These are phyloP conservation scores for Pegea sp. DNA, from an alignment of 23 tunicate species.

Conservation along the genomic window DNA sequence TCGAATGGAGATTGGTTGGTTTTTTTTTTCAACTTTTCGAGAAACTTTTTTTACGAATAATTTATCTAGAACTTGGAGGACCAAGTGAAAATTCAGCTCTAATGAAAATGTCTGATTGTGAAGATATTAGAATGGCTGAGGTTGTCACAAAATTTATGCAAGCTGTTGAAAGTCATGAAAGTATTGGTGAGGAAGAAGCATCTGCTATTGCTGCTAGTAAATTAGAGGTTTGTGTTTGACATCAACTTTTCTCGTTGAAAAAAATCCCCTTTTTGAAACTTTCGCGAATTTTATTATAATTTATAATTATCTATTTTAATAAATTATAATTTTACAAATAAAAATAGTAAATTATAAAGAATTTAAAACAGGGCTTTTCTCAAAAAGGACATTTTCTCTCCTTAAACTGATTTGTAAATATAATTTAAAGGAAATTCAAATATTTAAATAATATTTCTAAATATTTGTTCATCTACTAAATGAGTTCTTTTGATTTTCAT, in stretches of 20 bases:
- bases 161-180: slow-evolving; percentile 52
- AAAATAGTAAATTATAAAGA: no score
- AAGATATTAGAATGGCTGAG: slow-evolving; percentile 35
- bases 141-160: slow-evolving; percentile 57
- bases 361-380: no score
- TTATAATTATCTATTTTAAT: neutral
- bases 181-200: slow-evolving; percentile 62
- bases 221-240: slow-evolving; percentile 39
- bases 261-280: neutral
- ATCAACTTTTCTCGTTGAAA: no score
- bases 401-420: no score
- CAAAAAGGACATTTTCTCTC: no score
- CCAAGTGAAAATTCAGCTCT: slow-evolving; percentile 23
- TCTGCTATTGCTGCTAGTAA: slow-evolving; percentile 49
- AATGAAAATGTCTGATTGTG: slow-evolving; percentile 18
- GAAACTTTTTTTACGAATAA: no score
- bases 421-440: no score
- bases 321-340: no score
- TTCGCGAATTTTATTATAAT: neutral
- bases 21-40: neutral
- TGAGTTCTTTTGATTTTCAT: no score
- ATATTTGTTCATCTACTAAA: no score
- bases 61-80: slow-evolving; percentile 57
- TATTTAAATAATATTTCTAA: no score
- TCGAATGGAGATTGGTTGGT: slow-evolving; percentile 34